Evolutionary conservation across 1,140 invertebrate species (phyloP), one percentile per base, ranked within the genome.

Genomic region (Orius insidiosus): DNA sequence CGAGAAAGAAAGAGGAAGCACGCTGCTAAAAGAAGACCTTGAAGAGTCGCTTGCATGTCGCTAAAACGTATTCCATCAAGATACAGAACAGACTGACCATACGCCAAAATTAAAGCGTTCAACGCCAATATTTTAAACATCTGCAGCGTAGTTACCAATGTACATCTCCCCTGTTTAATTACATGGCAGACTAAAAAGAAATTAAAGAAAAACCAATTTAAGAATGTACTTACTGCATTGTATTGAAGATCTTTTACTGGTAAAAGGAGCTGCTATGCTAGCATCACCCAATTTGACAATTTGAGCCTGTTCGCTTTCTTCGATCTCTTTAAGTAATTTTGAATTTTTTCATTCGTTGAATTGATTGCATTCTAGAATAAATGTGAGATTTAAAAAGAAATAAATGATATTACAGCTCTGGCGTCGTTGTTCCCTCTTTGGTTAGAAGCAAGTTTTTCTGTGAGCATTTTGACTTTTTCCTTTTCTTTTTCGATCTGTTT

Each of bases 41-140:
- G 92, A 46, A 98, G 66, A 0, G 94, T 98, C 0, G 93, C 93
- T 68, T 99, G 95, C 10, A 79, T 80, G 63, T 99, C 96, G 58
- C 88, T 94, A 55, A 98, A 92, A 64, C 96, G 98, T 43, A 99
- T 87, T 16, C 94, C 94, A 65, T 98, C 93, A 49, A 98, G 72
- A 61, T 98, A 99, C 0, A 99, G 69, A 6, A 99, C 95, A 16
- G 92, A 98, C 64, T 98, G 94, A 61, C 90, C 92, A 68, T 99
- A 99, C 0, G 96, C 96, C 34, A 96, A 68, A 47, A 98, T 89
- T 1, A 99, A 71, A 0, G 96, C 94, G 66, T 99, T 98, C n/a
- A 99, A 63, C 0, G 96, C 96, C 32, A 99, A 67, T 54, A 99
- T 99, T 72, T 99, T 99, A 63, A 99, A 99, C 96, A 99, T 99